phyloP scores from a whole-genome alignment of 2,113 vertebrate genomes.

The Oxygymnocypris stewartii region DNA sequence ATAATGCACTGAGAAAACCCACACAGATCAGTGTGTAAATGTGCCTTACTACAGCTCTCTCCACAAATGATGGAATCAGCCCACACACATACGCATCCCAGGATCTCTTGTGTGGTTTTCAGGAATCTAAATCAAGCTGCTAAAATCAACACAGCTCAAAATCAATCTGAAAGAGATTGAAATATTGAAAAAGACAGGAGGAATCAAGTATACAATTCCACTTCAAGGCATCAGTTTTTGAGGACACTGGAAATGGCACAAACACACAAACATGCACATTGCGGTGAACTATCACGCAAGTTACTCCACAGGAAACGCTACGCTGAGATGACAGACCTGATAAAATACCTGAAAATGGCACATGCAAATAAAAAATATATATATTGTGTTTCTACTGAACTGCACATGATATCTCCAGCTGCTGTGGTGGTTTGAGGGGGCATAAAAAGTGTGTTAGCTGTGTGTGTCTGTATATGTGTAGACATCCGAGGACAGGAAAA shows the following conservation, averaged over 20 bases:
- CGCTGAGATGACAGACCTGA: neutral
- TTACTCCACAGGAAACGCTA: conserved; percentile 13
- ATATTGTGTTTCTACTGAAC: neutral
- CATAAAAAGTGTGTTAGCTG: neutral
- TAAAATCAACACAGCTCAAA: neutral
- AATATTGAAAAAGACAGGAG: neutral
- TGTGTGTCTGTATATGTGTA: conserved; percentile 15
- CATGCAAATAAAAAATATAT: neutral
- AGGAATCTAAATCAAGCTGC: neutral
- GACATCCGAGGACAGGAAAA: conserved; percentile 49
- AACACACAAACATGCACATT: neutral
- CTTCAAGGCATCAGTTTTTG: neutral
- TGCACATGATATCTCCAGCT: neutral
- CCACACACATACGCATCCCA: neutral
- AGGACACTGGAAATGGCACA: neutral
- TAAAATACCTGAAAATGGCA: neutral
- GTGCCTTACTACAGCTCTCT: conserved; percentile 13
- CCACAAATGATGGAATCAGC: neutral
- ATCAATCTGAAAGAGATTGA: neutral
- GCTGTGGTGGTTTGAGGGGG: neutral
- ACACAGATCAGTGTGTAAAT: neutral
- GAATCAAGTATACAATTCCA: neutral
- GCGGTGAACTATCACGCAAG: neutral
- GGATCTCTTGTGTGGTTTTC: neutral
- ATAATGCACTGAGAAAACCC: conserved; percentile 6